Conservation (phyloP, 2,113 vertebrate genomes). For the Mandrillus leucophaeus region DNA sequence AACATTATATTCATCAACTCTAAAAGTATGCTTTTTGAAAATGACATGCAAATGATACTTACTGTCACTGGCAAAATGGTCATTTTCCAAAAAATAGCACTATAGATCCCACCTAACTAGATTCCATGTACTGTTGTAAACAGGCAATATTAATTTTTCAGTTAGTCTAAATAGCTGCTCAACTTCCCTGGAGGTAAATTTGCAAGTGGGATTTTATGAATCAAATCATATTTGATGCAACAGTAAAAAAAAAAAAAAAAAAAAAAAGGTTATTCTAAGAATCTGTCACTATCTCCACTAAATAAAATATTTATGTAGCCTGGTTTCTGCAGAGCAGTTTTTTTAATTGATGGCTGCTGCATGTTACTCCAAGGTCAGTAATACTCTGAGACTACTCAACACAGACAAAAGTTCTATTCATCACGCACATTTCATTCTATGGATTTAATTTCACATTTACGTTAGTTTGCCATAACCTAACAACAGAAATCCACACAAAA, state of each 20-base stretch:
- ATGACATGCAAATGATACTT: background rate
- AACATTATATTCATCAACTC: background rate
- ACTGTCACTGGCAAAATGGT: background rate
- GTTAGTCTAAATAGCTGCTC: slow-evolving; percentile 69
- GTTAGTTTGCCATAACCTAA: slow-evolving; percentile 47
- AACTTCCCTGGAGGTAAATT: slow-evolving; percentile 73
- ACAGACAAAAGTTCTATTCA: slow-evolving; percentile 63
- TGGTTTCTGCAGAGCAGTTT: slow-evolving; percentile 72
- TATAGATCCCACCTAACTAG: background rate
- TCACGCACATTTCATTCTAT: slow-evolving; percentile 49
- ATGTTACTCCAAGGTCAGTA: slow-evolving; percentile 68
- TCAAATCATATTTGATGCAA: slow-evolving; percentile 77
- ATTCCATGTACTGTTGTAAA: background rate
- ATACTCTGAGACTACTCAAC: slow-evolving; percentile 62
- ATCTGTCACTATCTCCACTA: slow-evolving; percentile 80
- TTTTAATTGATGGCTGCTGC: slow-evolving; percentile 73
- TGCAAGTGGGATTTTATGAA: slow-evolving; percentile 72
- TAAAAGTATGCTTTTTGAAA: slow-evolving; percentile 8
- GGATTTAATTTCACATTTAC: slow-evolving; percentile 67
- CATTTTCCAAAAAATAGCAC: background rate
- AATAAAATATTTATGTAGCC: slow-evolving; percentile 82
- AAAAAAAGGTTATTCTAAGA: slow-evolving; percentile 78
- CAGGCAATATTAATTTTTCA: slow-evolving; percentile 32
- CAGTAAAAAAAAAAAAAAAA: slow-evolving; percentile 74
- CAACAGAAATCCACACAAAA: slow-evolving; percentile 43